Percentiles rank a stretch among this genome's conserved stretches.
Conservation (phyloP, 92 coral and sea anemone species). For the Palythoa grandiflora region DNA sequence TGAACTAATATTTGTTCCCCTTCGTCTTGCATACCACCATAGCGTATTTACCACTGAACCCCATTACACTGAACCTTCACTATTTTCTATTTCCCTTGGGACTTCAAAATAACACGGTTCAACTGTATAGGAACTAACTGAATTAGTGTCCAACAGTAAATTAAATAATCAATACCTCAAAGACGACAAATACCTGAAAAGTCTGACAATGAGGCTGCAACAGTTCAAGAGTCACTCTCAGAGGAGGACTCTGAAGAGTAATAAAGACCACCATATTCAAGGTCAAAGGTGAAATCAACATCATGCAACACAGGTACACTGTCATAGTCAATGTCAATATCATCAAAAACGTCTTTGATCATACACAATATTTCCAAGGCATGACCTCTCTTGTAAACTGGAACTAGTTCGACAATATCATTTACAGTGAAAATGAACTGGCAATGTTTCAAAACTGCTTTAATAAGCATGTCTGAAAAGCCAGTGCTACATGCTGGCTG, state of each 20-base stretch:
- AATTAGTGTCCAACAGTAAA: neutral
- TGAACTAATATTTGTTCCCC: no score
- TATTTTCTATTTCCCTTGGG: no score
- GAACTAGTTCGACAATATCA: conserved; percentile 11
- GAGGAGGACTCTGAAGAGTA: conserved; percentile 16
- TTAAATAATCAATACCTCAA: conserved; percentile 7
- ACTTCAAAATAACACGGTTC: no score
- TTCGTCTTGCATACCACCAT: no score
- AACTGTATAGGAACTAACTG: no score
- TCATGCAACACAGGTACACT: conserved; percentile 26
- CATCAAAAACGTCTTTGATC: conserved; percentile 55
- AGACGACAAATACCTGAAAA: neutral
- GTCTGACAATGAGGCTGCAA: conserved; percentile 22
- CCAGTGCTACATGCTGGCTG: conserved; percentile 40
- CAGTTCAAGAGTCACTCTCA: conserved; percentile 19
- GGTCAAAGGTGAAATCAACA: conserved; percentile 36
- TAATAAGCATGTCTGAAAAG: conserved; percentile 19
- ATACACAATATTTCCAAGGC: conserved; percentile 59
- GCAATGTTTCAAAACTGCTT: conserved; percentile 25
- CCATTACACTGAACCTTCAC: no score
- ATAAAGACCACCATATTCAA: conserved; percentile 46
- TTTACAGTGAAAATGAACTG: conserved; percentile 24
- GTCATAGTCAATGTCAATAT: conserved; percentile 36
- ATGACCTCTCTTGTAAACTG: conserved; percentile 36
- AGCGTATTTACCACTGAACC: no score